Conservation (phyloP, 2,797 vertebrate genomes). For the Rachycentron canadum region DNA sequence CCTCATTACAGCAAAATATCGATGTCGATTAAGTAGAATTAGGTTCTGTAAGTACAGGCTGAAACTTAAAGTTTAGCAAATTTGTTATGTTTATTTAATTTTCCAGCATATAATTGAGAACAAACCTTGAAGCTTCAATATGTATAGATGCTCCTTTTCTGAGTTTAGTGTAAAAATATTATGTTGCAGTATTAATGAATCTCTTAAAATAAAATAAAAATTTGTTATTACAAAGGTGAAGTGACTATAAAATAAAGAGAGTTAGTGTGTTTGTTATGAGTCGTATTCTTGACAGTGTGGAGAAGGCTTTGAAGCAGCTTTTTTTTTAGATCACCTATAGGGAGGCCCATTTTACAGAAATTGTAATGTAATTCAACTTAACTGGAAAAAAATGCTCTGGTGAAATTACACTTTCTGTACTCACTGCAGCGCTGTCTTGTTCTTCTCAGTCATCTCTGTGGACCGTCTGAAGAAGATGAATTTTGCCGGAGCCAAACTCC, state of each 20-base stretch:
- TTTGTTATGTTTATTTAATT: not conserved
- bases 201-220: too few relatives aligned
- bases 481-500: conserved; percentile 90
- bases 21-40: not conserved
- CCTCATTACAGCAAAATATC: not conserved
- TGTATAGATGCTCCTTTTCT: too few relatives aligned
- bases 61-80: not conserved
- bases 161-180: too few relatives aligned
- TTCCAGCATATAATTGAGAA: too few relatives aligned
- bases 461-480: conserved; percentile 93
- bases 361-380: not conserved
- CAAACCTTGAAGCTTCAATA: too few relatives aligned
- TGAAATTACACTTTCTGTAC: not conserved
- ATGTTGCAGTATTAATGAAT: too few relatives aligned
- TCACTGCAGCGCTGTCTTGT: not conserved
- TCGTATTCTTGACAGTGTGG: too few relatives aligned
- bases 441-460: conserved; percentile 90
- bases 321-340: not conserved
- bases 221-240: too few relatives aligned
- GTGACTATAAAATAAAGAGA: too few relatives aligned
- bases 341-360: not conserved
- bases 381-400: not conserved
- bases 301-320: too few relatives aligned
- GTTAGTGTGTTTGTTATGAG: too few relatives aligned
- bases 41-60: not conserved